Evolutionary conservation across 2,888 invertebrate genomes (phyloP).

Genomic region (Pollenia angustigena): DNA sequence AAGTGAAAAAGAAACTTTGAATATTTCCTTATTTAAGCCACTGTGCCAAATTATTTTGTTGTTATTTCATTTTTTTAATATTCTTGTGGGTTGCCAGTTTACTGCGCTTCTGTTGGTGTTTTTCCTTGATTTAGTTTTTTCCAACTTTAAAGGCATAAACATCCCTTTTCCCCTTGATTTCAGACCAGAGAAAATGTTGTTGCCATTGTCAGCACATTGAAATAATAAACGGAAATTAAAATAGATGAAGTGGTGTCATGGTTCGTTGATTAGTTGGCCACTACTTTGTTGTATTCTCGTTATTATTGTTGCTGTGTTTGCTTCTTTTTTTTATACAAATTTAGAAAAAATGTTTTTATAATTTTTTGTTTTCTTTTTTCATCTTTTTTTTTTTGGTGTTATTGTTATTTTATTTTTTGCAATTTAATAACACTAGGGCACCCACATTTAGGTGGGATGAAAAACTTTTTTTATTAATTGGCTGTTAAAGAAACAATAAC

Average conservation of each 20-base stretch:
- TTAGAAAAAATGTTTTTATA: conserved; percentile 10
- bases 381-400: not conserved
- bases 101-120: not conserved
- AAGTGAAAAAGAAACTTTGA: too few relatives aligned
- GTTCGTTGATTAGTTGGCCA: conserved; percentile 69
- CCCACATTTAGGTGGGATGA: not conserved
- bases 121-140: not conserved
- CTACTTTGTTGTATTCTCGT: conserved; percentile 48
- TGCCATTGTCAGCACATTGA: conserved; percentile 54
- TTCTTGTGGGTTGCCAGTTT: conserved; percentile 15
- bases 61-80: not conserved
- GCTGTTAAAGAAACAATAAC: conserved; percentile 41
- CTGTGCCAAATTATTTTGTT: not conserved
- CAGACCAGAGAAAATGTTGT: conserved; percentile 11
- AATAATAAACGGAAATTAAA: conserved; percentile 66
- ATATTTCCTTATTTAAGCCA: not conserved
- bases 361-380: not conserved
- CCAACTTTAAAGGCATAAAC: not conserved
- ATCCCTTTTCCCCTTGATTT: conserved; percentile 18
- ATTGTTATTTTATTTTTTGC: not conserved
- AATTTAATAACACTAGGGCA: not conserved
- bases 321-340: conserved; percentile 1
- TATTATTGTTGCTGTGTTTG: conserved; percentile 40
- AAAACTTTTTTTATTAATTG: conserved; percentile 52
- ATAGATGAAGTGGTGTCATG: conserved; percentile 69